Evolutionary conservation across 2,888 invertebrate genomes (phyloP).

Genomic region (Idaea aversata): DNA sequence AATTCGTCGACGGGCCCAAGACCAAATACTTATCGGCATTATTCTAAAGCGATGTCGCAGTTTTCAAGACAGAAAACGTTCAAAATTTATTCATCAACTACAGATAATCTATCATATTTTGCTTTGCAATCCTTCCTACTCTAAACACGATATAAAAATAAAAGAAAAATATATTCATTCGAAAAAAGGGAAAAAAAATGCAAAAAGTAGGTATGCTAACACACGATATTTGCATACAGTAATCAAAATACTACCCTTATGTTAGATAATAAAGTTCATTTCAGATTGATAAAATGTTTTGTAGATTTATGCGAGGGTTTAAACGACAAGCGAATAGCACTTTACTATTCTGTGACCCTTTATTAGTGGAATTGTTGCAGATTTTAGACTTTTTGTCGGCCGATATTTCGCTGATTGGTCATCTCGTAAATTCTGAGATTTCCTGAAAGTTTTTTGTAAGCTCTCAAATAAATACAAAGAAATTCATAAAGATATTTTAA

Average conservation of each 20-base stretch:
- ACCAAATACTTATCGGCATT: too few species aligned
- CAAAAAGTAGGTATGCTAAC: background rate
- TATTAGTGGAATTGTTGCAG: background rate
- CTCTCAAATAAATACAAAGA: too few species aligned
- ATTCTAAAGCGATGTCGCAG: too few species aligned
- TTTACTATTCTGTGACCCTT: background rate
- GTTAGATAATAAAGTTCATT: slow-evolving; percentile 1
- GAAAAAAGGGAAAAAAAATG: background rate
- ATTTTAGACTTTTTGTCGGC: background rate
- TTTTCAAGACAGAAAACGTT: background rate
- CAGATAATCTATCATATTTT: background rate
- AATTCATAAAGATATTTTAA: too few species aligned
- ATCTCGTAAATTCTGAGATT: too few species aligned
- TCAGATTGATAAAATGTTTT: background rate
- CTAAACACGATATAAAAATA: background rate
- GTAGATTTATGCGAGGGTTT: background rate
- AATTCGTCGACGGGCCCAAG: too few species aligned
- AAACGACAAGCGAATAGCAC: background rate
- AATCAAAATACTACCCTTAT: background rate
- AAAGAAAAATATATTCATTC: background rate
- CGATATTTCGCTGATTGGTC: background rate
- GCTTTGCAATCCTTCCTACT: background rate
- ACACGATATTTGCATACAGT: background rate
- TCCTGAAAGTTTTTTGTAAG: too few species aligned
- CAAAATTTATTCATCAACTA: background rate